Conservation (phyloP, 2,888 invertebrate genomes). For the Antheraea assamensis region DNA sequence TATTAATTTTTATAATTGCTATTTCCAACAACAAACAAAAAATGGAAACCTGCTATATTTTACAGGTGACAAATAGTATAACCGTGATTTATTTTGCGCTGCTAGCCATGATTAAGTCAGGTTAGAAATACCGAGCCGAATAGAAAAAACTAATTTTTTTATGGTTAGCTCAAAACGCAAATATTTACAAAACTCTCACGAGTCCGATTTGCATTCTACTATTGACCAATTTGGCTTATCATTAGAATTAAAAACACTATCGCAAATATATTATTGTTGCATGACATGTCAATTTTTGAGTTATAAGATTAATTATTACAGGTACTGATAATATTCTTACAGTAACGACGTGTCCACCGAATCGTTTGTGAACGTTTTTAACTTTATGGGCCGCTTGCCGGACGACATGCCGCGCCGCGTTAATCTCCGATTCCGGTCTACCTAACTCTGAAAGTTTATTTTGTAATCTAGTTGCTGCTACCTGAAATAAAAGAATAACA, state of each 20-base stretch:
- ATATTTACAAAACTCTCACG: neutral
- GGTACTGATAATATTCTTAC: conserved; percentile 36
- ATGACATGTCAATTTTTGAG: neutral
- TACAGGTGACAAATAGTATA: no score
- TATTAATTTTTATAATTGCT: no score
- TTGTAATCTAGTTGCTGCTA: conserved; percentile 71
- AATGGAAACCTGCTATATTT: no score
- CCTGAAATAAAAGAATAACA: conserved; percentile 39
- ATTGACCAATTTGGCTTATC: neutral
- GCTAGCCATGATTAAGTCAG: no score
- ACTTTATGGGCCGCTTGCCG: conserved; percentile 71
- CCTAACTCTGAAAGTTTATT: conserved; percentile 73
- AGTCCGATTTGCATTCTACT: neutral
- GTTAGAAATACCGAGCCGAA: neutral
- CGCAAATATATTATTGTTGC: neutral
- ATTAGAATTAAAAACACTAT: neutral
- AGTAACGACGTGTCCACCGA: conserved; percentile 67
- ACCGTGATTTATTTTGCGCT: no score
- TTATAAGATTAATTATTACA: neutral
- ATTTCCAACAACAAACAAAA: no score
- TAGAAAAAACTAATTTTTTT: neutral
- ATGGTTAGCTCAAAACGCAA: no score
- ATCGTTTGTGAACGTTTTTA: conserved; percentile 71
- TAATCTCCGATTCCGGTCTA: conserved; percentile 70
- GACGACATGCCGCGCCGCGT: conserved; percentile 71